These are phyloP conservation scores for Telenomus remus DNA, from an alignment of 1,140 invertebrate species.

Conservation along the genomic window DNA sequence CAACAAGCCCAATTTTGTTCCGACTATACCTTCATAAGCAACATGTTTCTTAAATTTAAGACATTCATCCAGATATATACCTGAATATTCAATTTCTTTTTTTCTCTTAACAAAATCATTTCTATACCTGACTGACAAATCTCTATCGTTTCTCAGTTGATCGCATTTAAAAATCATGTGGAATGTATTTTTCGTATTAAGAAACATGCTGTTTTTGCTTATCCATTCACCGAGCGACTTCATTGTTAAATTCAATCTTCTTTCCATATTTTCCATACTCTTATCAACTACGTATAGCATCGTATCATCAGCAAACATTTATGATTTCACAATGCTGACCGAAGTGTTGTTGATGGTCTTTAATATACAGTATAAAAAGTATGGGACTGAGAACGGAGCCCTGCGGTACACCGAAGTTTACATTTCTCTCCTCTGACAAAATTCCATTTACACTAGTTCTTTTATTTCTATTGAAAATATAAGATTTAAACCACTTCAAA, in stretches of 20 bases:
- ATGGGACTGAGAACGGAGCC: slow-evolving; percentile 12
- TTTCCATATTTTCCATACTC: slow-evolving; percentile 10
- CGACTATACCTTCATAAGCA: too few species aligned
- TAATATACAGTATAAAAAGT: slow-evolving; percentile 3
- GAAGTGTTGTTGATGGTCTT: slow-evolving; percentile 3
- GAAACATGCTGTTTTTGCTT: slow-evolving; percentile 3
- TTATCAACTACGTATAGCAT: slow-evolving; percentile 6
- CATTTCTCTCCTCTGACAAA: slow-evolving; percentile 3
- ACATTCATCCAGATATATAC: slow-evolving; percentile 5
- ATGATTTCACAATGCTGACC: slow-evolving; percentile 12
- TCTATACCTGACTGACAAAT: slow-evolving; percentile 5
- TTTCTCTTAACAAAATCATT: too few species aligned
- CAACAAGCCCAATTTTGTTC: too few species aligned
- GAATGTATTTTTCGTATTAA: slow-evolving; percentile 11
- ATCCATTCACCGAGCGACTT: slow-evolving; percentile 1
- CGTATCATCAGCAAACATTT: slow-evolving; percentile 15
- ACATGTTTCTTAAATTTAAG: slow-evolving; percentile 9
- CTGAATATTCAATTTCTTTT: too few species aligned
- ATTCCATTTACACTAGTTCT: slow-evolving; percentile 2
- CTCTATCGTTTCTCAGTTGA: slow-evolving; percentile 11
- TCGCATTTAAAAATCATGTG: slow-evolving; percentile 18
- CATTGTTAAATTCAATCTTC: background rate
- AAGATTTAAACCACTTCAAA: slow-evolving; percentile 3
- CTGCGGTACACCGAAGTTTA: slow-evolving; percentile 8
- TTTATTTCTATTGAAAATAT: slow-evolving; percentile 6